Base-by-base conservation (phyloP, 1,140 invertebrate species). In the Lethocerus indicus region DNA sequence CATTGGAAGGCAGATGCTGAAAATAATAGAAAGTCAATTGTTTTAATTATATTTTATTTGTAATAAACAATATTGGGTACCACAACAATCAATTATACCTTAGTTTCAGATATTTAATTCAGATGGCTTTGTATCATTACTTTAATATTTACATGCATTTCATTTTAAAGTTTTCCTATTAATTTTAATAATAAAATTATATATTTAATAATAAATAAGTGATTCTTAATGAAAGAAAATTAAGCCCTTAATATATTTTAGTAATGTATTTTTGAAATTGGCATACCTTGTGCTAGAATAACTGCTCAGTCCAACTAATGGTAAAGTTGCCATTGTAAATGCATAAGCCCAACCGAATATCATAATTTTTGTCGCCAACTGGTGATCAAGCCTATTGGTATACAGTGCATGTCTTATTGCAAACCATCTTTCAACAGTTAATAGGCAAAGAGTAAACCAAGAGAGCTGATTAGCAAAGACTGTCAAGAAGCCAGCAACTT, bases 391-490 rank as follows among this genome's bases (percentile, higher is more conserved):
- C 51, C 73, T 72, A 32, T 74, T 77, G 3, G 75, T 61, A 57
- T 77, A 68, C 26, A 78, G 75, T 16, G 76, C 74, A 57, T 73
- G 68, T 7, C 72, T 73, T 27, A 78, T 76, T 41, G 74, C 70
- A 56, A 74, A 75, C 73, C 74, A 78, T 29, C 76, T 57, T 61
- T 81, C 78, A 50, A 76, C 58, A 0, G 78, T 79, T 43, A 81
- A 73, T 3, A 79, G 65, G 0, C 73, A 70, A 48, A 81, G 60
- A 2, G 77, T 78, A 60, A 75, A 76, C n/a, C 79, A 71, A 1
- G 76, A 79, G 21, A 81, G 60, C 56, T 78, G 73, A 23, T 72
- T 73, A 1, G 75, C 70, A 58, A 81, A 78, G 16, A 81, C 73
- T 0, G 74, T 76, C 18, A 81, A 56, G 57, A 81, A 79, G 1